A percentile compares a stretch with the other conserved stretches of the same genome.
phyloP scores from a whole-genome alignment of 30 jellyfish, hydroid and myxozoan genomes.

The Haliclystus octoradiatus region DNA sequence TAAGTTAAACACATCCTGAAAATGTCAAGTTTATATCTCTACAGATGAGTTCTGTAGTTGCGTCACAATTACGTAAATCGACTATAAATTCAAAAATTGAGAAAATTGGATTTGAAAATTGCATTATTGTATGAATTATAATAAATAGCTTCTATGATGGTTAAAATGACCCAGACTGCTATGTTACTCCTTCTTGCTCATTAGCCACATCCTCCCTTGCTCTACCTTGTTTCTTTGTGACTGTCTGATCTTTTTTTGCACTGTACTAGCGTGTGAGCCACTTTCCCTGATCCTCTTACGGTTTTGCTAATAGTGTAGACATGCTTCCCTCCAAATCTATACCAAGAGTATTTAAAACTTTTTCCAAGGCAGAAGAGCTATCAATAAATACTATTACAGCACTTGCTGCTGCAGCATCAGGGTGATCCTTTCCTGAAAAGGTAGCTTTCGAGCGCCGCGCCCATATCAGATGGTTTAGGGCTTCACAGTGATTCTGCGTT shows the following conservation, averaged over 20 bases:
- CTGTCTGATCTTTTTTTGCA: not conserved
- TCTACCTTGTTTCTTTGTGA: not conserved
- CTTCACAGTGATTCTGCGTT: slow-evolving; percentile 13
- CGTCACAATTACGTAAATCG: too few species aligned
- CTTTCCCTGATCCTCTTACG: slow-evolving; percentile 5
- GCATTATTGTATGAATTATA: too few species aligned
- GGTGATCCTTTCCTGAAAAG: slow-evolving; percentile 8
- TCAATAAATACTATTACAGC: slow-evolving; percentile 11
- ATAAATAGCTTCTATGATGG: too few species aligned
- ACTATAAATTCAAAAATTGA: too few species aligned
- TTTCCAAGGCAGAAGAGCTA: not conserved
- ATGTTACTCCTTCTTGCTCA: not conserved
- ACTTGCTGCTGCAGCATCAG: slow-evolving; percentile 8
- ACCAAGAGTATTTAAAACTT: not conserved
- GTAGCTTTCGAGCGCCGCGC: slow-evolving; percentile 9
- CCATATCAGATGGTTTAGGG: slow-evolving; percentile 22
- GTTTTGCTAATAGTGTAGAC: not conserved
- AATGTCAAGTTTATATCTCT: too few species aligned
- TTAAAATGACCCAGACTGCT: not conserved
- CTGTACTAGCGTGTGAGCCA: not conserved
- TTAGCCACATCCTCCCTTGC: not conserved
- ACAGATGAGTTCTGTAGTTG: too few species aligned
- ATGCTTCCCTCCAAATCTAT: slow-evolving; percentile 1
- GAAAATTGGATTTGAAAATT: too few species aligned
- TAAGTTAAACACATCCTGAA: not conserved